Percentiles rank a stretch among this genome's conserved stretches.
Conservation (phyloP, 2,113 vertebrate species). For the Aix galericulata region DNA sequence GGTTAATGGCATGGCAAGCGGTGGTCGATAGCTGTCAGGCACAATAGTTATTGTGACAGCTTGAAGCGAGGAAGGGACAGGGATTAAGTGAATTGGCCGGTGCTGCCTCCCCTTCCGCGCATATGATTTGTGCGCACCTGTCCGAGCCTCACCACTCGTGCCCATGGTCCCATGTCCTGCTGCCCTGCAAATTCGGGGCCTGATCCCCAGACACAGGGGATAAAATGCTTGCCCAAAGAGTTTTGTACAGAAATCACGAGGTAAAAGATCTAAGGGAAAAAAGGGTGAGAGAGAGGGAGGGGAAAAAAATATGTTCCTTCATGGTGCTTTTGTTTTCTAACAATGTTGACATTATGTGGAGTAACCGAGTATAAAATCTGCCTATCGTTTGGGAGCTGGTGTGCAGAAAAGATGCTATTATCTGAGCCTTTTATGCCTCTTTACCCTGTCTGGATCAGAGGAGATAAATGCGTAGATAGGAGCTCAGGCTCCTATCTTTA, state of each 20-base stretch:
- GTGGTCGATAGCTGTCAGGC: not conserved
- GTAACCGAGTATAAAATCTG: slow-evolving; percentile 69
- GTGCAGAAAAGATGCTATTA: slow-evolving; percentile 57
- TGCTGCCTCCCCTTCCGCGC: not conserved
- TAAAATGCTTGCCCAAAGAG: rapidly evolving
- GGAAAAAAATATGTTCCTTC: not conserved
- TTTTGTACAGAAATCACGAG: not conserved
- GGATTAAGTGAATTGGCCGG: not conserved
- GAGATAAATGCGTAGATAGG: slow-evolving; percentile 64
- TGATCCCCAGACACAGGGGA: not conserved
- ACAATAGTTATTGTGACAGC: not conserved
- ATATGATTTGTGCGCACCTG: not conserved
- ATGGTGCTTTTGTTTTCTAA: slow-evolving; percentile 64
- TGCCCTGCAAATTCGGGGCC: not conserved
- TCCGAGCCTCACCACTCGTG: not conserved
- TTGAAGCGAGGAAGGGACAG: not conserved
- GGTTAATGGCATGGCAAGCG: not conserved
- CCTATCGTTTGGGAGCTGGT: slow-evolving; percentile 52
- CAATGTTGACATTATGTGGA: slow-evolving; percentile 68
- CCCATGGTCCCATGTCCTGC: rapidly evolving
- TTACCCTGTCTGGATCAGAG: slow-evolving; percentile 62
- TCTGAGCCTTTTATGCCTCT: slow-evolving; percentile 60
- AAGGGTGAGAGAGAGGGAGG: not conserved
- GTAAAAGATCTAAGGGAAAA: not conserved
- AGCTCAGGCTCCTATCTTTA: slow-evolving; percentile 61